Percentiles rank a stretch among this genome's conserved stretches.
Evolutionary conservation across 2,888 invertebrate species (phyloP).

Genomic region (Panzeria rudis): DNA sequence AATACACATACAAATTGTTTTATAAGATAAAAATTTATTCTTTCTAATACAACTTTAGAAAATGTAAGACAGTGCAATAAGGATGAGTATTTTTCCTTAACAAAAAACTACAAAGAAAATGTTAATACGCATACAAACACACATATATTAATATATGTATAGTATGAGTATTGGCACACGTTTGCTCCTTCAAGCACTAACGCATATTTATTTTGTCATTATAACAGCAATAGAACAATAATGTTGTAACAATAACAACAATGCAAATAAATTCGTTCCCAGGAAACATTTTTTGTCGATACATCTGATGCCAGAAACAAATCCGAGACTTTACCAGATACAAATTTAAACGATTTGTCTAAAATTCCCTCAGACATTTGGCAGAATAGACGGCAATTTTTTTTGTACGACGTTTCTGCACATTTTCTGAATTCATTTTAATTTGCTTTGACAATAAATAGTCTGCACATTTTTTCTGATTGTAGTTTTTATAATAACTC

Average conservation of each 20-base stretch:
- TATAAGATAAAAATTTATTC: not conserved
- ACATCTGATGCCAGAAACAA: too few species aligned
- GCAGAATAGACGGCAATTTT: too few species aligned
- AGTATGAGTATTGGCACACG: not conserved
- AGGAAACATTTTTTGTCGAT: too few species aligned
- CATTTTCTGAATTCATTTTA: too few species aligned
- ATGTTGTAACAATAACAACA: slow-evolving; percentile 40
- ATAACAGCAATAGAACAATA: slow-evolving; percentile 80
- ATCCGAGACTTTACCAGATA: too few species aligned
- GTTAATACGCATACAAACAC: not conserved
- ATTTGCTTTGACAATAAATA: too few species aligned
- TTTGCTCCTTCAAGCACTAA: slow-evolving; percentile 79
- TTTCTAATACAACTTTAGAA: not conserved
- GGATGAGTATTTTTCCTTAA: not conserved
- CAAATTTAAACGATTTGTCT: too few species aligned
- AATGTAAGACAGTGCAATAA: not conserved
- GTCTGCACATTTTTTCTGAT: too few species aligned
- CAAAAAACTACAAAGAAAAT: not conserved
- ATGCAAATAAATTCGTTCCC: slow-evolving; percentile 57
- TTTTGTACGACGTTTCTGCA: too few species aligned
- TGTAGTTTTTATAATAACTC: too few species aligned
- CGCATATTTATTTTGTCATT: slow-evolving; percentile 84
- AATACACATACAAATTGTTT: slow-evolving; percentile 11
- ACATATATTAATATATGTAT: not conserved
- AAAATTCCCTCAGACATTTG: too few species aligned